Conservation (phyloP, 2,888 invertebrate genomes). For the Tetragonula carbonaria region DNA sequence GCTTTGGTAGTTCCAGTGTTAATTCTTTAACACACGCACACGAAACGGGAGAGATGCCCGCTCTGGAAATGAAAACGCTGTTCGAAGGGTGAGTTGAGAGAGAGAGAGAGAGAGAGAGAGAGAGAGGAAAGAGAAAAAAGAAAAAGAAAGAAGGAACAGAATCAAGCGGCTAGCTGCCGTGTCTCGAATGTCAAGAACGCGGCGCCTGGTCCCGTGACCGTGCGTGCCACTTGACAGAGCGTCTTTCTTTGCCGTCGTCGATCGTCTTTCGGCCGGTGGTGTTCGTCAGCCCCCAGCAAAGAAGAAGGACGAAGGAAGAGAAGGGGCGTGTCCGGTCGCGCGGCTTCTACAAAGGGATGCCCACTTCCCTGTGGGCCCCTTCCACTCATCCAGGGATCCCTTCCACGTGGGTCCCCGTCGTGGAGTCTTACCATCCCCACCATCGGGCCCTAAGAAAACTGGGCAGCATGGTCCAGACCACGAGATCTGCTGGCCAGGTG, state of each 20-base stretch:
- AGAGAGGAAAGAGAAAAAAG: fast-evolving
- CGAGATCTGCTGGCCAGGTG: slow-evolving; percentile 77
- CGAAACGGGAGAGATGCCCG: too few species aligned
- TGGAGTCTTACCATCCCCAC: slow-evolving; percentile 69
- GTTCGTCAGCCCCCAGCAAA: slow-evolving; percentile 75
- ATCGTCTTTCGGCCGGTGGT: slow-evolving; percentile 64
- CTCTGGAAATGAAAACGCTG: too few species aligned
- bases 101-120: too few species aligned
- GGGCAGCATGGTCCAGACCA: slow-evolving; percentile 82
- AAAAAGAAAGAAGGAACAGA: not conserved
- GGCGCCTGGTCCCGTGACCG: slow-evolving; percentile 58
- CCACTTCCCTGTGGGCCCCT: slow-evolving; percentile 76
- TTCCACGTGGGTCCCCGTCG: slow-evolving; percentile 70
- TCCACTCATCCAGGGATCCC: slow-evolving; percentile 73
- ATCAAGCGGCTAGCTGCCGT: not conserved
- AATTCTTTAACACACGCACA: too few species aligned
- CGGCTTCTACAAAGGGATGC: slow-evolving; percentile 81
- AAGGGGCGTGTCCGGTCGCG: slow-evolving; percentile 80
- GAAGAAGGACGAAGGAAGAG: slow-evolving; percentile 68
- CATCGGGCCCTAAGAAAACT: slow-evolving; percentile 76
- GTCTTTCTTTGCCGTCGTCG: slow-evolving; percentile 53
- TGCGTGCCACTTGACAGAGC: slow-evolving; percentile 60
- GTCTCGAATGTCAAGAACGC: slow-evolving; percentile 63
- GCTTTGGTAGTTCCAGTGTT: too few species aligned
- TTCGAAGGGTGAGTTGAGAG: too few species aligned